Conservation (phyloP, 2,888 invertebrate species). For the Athalia cordata region DNA sequence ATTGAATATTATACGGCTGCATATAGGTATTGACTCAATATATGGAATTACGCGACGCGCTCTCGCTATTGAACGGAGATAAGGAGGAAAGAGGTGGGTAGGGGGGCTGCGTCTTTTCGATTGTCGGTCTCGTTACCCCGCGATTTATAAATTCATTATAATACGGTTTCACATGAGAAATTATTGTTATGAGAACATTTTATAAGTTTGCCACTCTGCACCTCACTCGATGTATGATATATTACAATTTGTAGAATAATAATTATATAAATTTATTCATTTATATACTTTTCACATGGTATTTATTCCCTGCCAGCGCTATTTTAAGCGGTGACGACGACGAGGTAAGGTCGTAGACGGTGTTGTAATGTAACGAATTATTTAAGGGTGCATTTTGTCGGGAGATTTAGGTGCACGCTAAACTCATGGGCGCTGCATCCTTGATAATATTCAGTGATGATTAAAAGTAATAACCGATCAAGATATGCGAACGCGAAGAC, state of each 20-base stretch:
- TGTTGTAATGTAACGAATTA: too few species aligned
- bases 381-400: too few species aligned
- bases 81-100: neutral
- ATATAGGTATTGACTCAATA: neutral
- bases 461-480: neutral
- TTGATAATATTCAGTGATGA: neutral
- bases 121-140: neutral
- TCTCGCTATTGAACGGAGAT: constrained; percentile 23
- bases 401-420: too few species aligned
- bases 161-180: constrained; percentile 7
- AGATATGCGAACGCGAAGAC: neutral
- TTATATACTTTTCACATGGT: too few species aligned
- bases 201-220: neutral
- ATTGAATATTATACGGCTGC: constrained; percentile 20
- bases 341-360: too few species aligned
- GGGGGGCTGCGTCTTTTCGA: constrained; percentile 1
- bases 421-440: neutral
- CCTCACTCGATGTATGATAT: too few species aligned
- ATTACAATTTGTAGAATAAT: too few species aligned
- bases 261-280: too few species aligned
- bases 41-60: constrained; percentile 18
- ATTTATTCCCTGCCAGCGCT: too few species aligned
- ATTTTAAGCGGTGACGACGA: too few species aligned
- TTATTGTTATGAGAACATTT: neutral
- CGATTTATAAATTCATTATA: neutral